These are phyloP conservation scores for Varecia variegata DNA, from an alignment of 2,797 vertebrate species.

Conservation along the genomic window DNA sequence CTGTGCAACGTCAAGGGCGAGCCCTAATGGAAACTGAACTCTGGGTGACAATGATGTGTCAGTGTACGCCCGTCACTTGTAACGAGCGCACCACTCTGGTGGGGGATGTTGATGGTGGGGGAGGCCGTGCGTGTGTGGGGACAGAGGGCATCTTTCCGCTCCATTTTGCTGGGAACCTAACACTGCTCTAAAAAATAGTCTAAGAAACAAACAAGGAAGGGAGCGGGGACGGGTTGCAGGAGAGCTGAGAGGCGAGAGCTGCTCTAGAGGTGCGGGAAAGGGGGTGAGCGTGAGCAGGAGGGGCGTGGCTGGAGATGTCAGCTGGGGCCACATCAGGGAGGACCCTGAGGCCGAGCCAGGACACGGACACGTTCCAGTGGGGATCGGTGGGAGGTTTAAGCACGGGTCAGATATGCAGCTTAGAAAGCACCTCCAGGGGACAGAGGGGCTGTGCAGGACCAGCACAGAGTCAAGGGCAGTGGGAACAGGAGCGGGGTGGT, in stretches of 20 bases:
- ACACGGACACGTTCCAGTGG: background rate
- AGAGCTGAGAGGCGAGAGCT: background rate
- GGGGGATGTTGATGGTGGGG: too few species aligned
- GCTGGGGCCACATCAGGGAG: background rate
- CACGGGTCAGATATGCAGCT: background rate
- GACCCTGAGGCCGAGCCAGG: background rate
- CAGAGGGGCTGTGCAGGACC: background rate
- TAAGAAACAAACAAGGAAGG: background rate
- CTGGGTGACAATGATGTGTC: background rate
- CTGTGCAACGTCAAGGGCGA: background rate
- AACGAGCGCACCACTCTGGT: background rate
- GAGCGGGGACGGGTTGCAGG: background rate
- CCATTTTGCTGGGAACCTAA: background rate
- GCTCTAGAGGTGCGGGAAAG: background rate
- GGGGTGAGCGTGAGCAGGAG: too few species aligned
- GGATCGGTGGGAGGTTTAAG: background rate
- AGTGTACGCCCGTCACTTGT: fast-evolving
- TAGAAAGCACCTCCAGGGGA: background rate
- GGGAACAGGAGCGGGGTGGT: too few species aligned
- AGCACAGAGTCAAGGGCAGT: background rate
- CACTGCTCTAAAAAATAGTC: background rate
- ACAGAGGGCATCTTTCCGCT: background rate
- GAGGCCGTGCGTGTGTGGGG: background rate
- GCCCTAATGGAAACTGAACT: too few species aligned
- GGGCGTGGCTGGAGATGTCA: background rate